These are phyloP conservation scores for Scomberomorus guttatus DNA, from an alignment of 2,797 vertebrate genomes.

Conservation along the genomic window DNA sequence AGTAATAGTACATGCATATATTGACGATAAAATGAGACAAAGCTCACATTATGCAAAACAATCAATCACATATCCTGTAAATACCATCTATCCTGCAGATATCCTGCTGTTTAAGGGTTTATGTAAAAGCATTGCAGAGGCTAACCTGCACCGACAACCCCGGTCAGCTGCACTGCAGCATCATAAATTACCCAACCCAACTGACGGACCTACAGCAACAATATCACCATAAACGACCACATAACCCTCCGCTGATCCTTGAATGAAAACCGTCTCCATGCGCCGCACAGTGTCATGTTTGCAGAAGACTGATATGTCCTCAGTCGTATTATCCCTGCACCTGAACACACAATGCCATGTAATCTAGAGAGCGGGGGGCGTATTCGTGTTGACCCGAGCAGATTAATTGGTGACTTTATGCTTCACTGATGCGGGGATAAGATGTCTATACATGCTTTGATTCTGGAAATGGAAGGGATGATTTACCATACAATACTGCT, in stretches of 20 bases:
- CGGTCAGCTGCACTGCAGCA: constrained; percentile 72
- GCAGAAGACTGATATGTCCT: constrained; percentile 34
- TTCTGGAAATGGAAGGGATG: constrained; percentile 34
- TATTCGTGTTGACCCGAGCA: constrained; percentile 64
- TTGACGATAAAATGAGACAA: background rate
- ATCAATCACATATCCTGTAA: background rate
- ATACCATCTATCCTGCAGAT: background rate
- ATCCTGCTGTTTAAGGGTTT: constrained; percentile 8
- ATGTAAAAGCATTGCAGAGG: constrained; percentile 44
- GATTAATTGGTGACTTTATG: constrained; percentile 54
- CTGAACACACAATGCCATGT: constrained; percentile 56
- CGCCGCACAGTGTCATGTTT: constrained; percentile 22
- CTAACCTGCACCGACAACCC: constrained; percentile 31
- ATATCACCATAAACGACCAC: constrained; percentile 22
- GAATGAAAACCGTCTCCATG: constrained; percentile 4
- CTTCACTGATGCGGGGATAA: constrained; percentile 51
- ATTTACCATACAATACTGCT: constrained; percentile 24
- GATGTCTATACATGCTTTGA: constrained; percentile 48
- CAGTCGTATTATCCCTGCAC: constrained; percentile 35
- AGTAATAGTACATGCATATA: background rate
- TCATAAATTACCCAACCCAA: constrained; percentile 61
- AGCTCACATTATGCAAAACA: background rate
- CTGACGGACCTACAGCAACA: constrained; percentile 33
- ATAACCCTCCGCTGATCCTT: constrained; percentile 19
- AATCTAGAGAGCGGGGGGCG: constrained; percentile 5